Base-by-base conservation (phyloP, 2,888 invertebrate species). In the Melanchra persicariae region DNA sequence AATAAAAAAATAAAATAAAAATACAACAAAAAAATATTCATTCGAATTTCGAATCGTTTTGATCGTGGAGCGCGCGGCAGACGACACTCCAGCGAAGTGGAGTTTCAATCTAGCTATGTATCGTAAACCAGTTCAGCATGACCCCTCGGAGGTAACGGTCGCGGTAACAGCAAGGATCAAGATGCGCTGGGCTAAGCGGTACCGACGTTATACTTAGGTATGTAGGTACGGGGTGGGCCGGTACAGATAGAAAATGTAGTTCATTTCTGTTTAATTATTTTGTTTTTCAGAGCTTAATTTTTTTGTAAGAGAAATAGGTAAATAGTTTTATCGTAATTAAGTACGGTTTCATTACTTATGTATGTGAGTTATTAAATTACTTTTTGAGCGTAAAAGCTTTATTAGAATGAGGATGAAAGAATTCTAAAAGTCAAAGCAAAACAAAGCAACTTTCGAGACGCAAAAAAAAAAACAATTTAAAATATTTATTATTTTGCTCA, bases 51-150 rank as follows among this genome's bases (percentile, higher is more conserved):
- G 93, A 94, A 92, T 91, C 91, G 92, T 94, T 95, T 92, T 93
- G 95, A 95, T 94, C 94, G 93, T 87, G 92, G 92, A 91, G 91
- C 93, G 89, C 88, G 90, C 89, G 91, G 95, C 94, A 94, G 94
- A 95, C 95, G 95, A 95, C 94, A 94, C 95, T 94, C 94, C 91
- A 88, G 90, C 89, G 91, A 91, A 93, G 92, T 90, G 91, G 89
- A 92, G 93, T 93, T 93, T 91, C 89, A 89, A 91, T 90, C 91
- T 93, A 94, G 93, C 91, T 92, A 91, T 90, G 92, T 93, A 92
- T 87, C 84, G 60, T 65, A 85, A 87, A 79, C 93, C 91, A 86
- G 84, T 70, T 67, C 45, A 64, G 26, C 49, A 26, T 78, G 95
- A 92, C 72, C 94, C 82, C 79, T 85, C 90, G 89, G 89, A 90